Base-by-base conservation (phyloP, 2,797 vertebrate genomes). In the Myripristis jacobus region DNA sequence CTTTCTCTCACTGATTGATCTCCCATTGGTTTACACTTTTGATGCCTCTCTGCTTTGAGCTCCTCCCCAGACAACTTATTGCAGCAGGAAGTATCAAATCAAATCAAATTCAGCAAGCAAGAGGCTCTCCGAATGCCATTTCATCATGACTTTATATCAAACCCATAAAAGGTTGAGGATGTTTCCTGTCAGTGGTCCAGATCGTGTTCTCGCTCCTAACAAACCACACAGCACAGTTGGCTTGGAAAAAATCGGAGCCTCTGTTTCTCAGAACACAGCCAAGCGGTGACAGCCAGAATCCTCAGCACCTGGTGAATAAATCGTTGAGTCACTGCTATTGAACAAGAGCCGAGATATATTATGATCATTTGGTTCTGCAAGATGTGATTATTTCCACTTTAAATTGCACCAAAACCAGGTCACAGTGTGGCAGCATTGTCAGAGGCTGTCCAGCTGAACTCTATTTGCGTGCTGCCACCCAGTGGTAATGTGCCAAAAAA, bases 391-490 rank as follows among this genome's bases (percentile, higher is more conserved):
- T 67, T 61, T 54, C 47, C 27, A 19, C 54, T 34, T 59, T 15
- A 63, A 74, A 66, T 50, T 7, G 1, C 55, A 48, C 54, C 50
- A 19, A 44, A 51, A 41, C 1, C 57, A 43, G 44, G 46, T 70
- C 51, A 66, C 59, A 59, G 21, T 19, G 1, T 51, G 22, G 19
- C 52, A 62, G 36, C 55, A 2, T 4, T 9, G 18, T 65, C 57
- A 54, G 25, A 25, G 47, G 22, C 53, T 60, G 21, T 54, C 16
- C 0, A 50, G 25, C 19, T 69, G 27, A 81, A 60, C 27, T 70
- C 62, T 75, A 69, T 73, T 48, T 85, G 57, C 47, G 48, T 85
- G 75, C 89, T 87, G 87, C 91, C 90, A 82, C 82, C 92, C 22
- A 38, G 86, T 92, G 93, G 90, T 48, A 2, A 19, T 0, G 1